Percentiles rank a stretch among this genome's conserved stretches.
Conservation (phyloP, 2,888 invertebrate species). For the Nemoura dubitans region DNA sequence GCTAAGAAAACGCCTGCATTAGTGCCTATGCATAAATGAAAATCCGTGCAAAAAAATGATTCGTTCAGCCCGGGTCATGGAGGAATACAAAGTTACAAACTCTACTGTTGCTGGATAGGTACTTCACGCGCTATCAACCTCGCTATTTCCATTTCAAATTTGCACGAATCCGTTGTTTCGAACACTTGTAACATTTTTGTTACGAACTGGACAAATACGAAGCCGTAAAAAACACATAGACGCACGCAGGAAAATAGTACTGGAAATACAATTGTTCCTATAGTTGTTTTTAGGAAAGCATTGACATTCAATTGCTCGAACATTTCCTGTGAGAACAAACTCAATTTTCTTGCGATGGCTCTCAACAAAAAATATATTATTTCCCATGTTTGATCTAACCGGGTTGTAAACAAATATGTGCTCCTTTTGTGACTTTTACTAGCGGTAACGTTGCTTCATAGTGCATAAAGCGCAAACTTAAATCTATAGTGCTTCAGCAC, state of each 20-base stretch:
- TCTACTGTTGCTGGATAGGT: too few relatives aligned
- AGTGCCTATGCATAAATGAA: too few relatives aligned
- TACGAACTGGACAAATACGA: neutral
- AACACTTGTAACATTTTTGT: neutral
- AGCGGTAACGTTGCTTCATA: neutral
- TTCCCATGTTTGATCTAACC: neutral
- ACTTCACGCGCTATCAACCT: neutral
- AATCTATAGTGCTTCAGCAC: neutral
- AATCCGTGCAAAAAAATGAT: too few relatives aligned
- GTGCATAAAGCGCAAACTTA: neutral
- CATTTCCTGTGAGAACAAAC: neutral
- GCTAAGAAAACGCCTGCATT: neutral
- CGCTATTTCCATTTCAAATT: neutral
- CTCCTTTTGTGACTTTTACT: neutral
- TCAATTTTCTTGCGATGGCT: neutral
- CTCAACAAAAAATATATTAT: neutral
- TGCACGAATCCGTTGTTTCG: neutral
- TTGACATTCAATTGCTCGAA: neutral
- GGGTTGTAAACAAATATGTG: neutral
- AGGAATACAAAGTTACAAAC: too few relatives aligned
- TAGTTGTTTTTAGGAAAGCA: neutral
- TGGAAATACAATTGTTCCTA: neutral
- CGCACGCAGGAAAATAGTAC: neutral
- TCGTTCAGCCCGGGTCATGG: too few relatives aligned
- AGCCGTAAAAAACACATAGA: neutral